These are phyloP conservation scores for Osmoderma eremita DNA, from an alignment of 2,888 invertebrate species.

Conservation along the genomic window DNA sequence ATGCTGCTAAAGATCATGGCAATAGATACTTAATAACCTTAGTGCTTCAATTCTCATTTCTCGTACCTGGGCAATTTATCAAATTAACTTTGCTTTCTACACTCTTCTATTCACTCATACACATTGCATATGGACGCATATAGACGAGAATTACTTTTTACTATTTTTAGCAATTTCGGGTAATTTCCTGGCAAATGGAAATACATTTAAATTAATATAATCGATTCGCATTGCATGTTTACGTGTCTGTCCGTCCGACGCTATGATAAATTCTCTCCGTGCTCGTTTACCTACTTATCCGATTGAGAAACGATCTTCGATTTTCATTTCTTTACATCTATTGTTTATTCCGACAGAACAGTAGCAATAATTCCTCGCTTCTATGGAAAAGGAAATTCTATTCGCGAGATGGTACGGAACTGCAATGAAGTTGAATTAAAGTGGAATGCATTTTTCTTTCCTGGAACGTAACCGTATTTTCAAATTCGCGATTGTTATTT, in stretches of 20 bases:
- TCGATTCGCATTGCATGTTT: conserved; percentile 33
- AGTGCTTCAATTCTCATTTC: too few species aligned
- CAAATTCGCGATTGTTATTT: too few species aligned
- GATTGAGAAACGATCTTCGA: conserved; percentile 21
- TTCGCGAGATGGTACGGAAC: conserved; percentile 1
- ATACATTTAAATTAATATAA: conserved; percentile 35
- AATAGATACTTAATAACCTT: too few species aligned
- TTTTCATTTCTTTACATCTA: conserved; percentile 13
- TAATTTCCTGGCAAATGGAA: conserved; percentile 32
- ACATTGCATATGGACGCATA: too few species aligned
- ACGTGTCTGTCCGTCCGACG: conserved; percentile 21
- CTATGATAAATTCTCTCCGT: conserved; percentile 11
- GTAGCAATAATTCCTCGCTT: neutral
- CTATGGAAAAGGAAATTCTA: neutral
- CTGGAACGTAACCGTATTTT: too few species aligned
- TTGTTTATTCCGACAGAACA: conserved; percentile 16
- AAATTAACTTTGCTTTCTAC: too few species aligned
- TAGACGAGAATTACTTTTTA: too few species aligned
- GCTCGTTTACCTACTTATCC: conserved; percentile 19
- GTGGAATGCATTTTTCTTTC: too few species aligned
- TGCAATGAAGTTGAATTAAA: too few species aligned
- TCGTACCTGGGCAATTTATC: too few species aligned
- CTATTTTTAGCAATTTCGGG: conserved; percentile 27
- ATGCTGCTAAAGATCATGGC: too few species aligned
- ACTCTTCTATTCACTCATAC: too few species aligned